These are phyloP conservation scores for Ptilonorhynchus violaceus DNA, from an alignment of 2,113 vertebrate genomes.

Conservation along the genomic window DNA sequence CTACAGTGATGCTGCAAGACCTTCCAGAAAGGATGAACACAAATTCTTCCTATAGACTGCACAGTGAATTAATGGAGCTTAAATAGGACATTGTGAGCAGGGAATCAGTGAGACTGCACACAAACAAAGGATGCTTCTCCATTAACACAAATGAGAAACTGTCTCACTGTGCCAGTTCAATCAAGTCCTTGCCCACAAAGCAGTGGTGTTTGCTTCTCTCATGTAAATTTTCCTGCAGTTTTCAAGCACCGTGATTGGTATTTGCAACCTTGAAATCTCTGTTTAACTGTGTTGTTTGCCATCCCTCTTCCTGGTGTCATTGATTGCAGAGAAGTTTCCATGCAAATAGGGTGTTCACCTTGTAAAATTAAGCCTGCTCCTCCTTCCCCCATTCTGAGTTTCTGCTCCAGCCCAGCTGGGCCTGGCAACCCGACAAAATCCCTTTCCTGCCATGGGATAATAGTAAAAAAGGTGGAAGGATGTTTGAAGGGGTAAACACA, in stretches of 20 bases:
- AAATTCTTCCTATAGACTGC: background rate
- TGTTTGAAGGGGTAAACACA: background rate
- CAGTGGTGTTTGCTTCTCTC: background rate
- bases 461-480: background rate
- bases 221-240: background rate
- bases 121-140: background rate
- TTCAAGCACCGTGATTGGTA: background rate
- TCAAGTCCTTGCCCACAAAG: background rate
- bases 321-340: background rate
- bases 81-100: background rate
- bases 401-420: background rate
- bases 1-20: background rate
- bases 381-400: background rate
- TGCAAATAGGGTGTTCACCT: background rate
- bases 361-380: background rate
- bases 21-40: background rate
- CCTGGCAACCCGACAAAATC: background rate
- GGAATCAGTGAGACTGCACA: background rate
- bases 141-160: background rate
- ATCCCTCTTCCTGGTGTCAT: background rate
- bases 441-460: background rate
- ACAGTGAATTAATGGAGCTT: constrained; percentile 8
- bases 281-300: background rate
- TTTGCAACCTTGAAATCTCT: background rate
- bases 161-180: background rate